A percentile compares a stretch with the other conserved stretches of the same genome.
Conservation (phyloP, 2,888 invertebrate genomes). For the Leptinotarsa haldemani region DNA sequence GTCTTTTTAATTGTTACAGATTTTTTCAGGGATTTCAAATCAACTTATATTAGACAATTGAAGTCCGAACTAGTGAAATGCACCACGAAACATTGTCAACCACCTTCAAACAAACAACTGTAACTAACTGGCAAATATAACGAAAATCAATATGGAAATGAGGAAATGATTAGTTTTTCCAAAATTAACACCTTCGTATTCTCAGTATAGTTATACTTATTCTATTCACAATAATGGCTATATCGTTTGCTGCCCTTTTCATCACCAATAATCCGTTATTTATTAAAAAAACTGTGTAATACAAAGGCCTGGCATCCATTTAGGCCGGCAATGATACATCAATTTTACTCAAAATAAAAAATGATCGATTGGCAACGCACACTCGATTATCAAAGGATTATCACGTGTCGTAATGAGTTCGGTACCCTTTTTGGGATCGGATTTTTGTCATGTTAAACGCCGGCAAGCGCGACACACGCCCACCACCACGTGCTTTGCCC, state of each 20-base stretch:
- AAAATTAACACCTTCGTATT: no score
- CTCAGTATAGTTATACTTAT: no score
- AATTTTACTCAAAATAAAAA: constrained; percentile 63
- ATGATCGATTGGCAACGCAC: constrained; percentile 65
- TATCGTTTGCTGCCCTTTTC: constrained; percentile 21
- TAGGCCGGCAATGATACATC: constrained; percentile 61
- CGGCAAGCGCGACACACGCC: constrained; percentile 53
- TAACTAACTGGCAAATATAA: no score
- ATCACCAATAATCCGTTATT: constrained; percentile 43
- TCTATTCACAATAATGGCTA: not conserved
- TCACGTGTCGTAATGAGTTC: constrained; percentile 56
- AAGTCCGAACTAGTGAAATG: no score
- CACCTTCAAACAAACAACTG: no score
- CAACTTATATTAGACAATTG: no score
- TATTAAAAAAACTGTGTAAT: constrained; percentile 41
- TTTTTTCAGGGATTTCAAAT: no score
- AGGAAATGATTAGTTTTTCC: no score
- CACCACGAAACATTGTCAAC: no score
- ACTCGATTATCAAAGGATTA: constrained; percentile 66
- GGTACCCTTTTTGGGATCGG: constrained; percentile 44
- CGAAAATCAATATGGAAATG: no score
- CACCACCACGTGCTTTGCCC: constrained; percentile 55
- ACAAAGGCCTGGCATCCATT: constrained; percentile 36
- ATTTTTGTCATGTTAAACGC: constrained; percentile 63
- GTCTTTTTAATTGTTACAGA: no score